phyloP scores from a whole-genome alignment of 2,797 vertebrate species.

The Myotis myotis region DNA sequence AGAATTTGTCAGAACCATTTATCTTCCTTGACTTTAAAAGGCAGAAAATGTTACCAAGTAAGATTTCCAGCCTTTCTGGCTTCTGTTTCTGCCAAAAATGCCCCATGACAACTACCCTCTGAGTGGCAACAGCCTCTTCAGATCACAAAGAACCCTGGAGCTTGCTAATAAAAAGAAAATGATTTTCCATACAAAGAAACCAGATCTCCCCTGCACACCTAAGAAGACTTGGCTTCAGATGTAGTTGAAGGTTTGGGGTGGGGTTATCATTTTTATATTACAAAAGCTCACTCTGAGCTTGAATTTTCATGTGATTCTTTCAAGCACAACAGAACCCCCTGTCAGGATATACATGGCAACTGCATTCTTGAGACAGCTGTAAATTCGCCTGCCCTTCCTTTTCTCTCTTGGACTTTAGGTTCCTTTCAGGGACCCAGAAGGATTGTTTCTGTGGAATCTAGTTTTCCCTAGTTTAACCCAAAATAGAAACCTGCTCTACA shows the following conservation, averaged over 20 bases:
- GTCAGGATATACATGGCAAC: not conserved
- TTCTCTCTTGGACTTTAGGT: not conserved
- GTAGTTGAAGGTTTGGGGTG: not conserved
- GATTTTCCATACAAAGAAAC: constrained; percentile 62
- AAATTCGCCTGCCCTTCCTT: not conserved
- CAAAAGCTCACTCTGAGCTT: constrained; percentile 29
- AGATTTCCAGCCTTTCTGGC: constrained; percentile 29
- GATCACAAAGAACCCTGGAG: constrained; percentile 13
- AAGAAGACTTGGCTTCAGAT: constrained; percentile 7
- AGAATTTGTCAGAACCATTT: constrained; percentile 19
- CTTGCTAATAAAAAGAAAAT: constrained; percentile 57
- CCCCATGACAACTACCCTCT: not conserved
- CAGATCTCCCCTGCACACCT: not conserved
- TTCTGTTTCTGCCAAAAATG: constrained; percentile 24
- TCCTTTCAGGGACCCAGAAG: not conserved
- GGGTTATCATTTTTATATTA: constrained; percentile 27
- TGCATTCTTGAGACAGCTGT: not conserved
- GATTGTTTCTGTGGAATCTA: not conserved
- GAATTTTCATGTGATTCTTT: constrained; percentile 35
- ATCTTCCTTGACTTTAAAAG: constrained; percentile 52
- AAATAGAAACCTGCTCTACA: not conserved
- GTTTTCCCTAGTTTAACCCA: not conserved
- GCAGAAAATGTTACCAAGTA: constrained; percentile 60
- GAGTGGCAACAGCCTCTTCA: not conserved
- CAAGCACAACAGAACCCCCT: constrained; percentile 52